Conservation (phyloP, 2,888 invertebrate genomes). For the Hyposoter didymator region DNA sequence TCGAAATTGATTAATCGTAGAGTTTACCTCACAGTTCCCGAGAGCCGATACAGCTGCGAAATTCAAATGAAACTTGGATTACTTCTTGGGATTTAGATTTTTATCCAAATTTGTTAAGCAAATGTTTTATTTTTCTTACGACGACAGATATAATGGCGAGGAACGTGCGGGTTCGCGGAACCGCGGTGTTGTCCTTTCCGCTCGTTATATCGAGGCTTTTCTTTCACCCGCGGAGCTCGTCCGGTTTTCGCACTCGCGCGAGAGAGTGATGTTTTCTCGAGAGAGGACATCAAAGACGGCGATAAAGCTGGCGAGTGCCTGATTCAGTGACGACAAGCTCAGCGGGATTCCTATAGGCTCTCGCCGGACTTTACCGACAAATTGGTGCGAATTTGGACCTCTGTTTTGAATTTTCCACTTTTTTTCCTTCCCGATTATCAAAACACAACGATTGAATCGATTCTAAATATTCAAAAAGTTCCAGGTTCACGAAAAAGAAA, state of each 20-base stretch:
- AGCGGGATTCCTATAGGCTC: conserved; percentile 41
- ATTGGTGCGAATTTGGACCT: conserved; percentile 7
- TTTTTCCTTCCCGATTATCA: not conserved
- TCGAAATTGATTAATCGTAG: not conserved
- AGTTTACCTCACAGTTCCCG: not conserved
- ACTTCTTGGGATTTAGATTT: not conserved
- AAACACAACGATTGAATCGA: no score
- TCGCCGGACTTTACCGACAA: not conserved
- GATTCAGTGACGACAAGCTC: conserved; percentile 44
- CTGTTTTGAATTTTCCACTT: not conserved
- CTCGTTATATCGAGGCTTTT: conserved; percentile 21
- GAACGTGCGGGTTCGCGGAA: not conserved
- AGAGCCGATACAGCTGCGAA: not conserved
- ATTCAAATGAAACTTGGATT: not conserved
- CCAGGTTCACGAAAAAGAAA: not conserved
- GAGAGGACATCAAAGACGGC: conserved; percentile 33
- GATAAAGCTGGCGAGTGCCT: conserved; percentile 52
- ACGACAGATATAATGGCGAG: not conserved
- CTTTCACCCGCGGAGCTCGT: conserved; percentile 19
- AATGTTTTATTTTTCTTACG: not conserved
- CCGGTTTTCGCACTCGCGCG: conserved; percentile 43
- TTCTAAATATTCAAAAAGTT: not conserved
- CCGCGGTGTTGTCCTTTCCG: not conserved
- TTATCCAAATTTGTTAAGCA: not conserved
- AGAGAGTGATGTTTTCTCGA: conserved; percentile 36